Evolutionary conservation across 2,888 invertebrate species (phyloP).

Genomic region (Synergus japonicus): DNA sequence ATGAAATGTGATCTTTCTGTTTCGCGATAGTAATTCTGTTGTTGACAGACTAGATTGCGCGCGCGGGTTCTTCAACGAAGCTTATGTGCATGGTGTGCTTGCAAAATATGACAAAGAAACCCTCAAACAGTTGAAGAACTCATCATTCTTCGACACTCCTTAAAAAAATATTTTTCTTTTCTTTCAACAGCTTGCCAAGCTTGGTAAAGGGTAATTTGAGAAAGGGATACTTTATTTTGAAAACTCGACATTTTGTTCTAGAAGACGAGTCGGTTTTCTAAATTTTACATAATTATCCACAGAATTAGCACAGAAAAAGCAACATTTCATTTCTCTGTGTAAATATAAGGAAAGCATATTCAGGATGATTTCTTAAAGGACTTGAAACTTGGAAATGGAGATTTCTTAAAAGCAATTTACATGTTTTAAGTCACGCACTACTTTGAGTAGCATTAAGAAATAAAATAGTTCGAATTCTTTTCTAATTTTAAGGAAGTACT

Average conservation of each 20-base stretch:
- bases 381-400: no score
- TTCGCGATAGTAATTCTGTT: not conserved
- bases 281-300: no score
- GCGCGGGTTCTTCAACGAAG: constrained; percentile 13
- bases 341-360: no score
- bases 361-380: no score
- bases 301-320: no score
- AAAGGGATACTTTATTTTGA: not conserved
- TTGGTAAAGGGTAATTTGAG: not conserved
- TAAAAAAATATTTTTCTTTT: not conserved
- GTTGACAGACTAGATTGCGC: not conserved
- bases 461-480: not conserved
- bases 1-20: not conserved
- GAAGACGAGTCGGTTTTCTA: no score
- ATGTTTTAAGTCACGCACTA: no score
- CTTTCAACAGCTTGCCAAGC: not conserved
- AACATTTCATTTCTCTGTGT: no score
- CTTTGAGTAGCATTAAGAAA: not conserved
- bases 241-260: not conserved
- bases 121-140: not conserved
- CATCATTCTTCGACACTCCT: not conserved
- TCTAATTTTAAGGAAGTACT: not conserved
- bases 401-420: no score
- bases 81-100: not conserved
- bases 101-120: not conserved